Conservation (phyloP, 2,113 vertebrate species). For the Sinocyclocheilus rhinocerous region DNA sequence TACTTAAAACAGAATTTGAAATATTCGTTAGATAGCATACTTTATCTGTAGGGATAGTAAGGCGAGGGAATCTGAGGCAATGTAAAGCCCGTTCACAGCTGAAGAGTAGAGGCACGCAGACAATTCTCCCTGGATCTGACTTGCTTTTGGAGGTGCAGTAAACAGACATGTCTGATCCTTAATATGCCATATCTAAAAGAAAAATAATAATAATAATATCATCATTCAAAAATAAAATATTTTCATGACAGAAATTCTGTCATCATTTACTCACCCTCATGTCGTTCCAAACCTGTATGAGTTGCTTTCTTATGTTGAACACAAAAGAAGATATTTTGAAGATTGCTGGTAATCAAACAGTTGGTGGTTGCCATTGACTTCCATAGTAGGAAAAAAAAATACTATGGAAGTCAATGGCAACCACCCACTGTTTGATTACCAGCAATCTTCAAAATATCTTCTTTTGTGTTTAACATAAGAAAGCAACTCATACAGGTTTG, state of each 20-base stretch:
- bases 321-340: no score
- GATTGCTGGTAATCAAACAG: no score
- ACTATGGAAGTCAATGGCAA: no score
- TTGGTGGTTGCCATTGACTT: no score
- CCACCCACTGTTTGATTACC: no score
- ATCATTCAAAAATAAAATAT: neutral
- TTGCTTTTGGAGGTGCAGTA: constrained; percentile 71
- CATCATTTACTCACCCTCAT: neutral
- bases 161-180: constrained; percentile 76
- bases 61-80: constrained; percentile 67
- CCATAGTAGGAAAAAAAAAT: no score
- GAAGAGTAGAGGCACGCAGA: constrained; percentile 71
- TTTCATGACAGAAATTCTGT: neutral
- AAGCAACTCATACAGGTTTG: no score
- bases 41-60: constrained; percentile 72
- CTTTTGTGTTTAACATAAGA: no score
- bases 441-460: no score
- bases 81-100: constrained; percentile 66
- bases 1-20: neutral
- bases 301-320: neutral
- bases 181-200: constrained; percentile 77
- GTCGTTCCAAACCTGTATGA: neutral
- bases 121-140: constrained; percentile 65
- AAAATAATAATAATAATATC: neutral
- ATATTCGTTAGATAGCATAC: constrained; percentile 54